A percentile compares a stretch with the other conserved stretches of the same genome.
These are phyloP conservation scores for Diprion similis DNA, from an alignment of 1,140 invertebrate genomes.

Conservation along the genomic window DNA sequence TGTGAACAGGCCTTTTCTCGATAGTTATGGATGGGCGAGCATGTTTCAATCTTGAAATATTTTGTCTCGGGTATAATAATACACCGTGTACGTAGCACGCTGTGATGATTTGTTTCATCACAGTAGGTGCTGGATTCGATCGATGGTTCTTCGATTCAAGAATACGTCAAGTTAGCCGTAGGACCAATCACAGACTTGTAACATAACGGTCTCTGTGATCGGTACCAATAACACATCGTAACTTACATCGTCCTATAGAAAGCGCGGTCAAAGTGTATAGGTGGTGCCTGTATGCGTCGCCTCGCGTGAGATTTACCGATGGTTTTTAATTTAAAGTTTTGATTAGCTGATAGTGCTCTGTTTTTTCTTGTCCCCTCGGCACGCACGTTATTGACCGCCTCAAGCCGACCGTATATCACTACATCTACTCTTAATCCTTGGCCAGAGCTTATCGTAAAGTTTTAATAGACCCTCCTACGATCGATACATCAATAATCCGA, in stretches of 20 bases:
- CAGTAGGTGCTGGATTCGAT: background rate
- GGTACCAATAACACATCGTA: background rate
- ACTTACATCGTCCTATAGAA: background rate
- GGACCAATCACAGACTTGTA: background rate
- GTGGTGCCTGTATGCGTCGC: background rate
- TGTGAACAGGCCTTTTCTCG: too few relatives aligned
- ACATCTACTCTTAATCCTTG: background rate
- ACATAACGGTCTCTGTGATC: background rate
- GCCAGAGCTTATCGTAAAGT: background rate
- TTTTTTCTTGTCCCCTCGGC: background rate
- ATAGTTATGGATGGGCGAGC: background rate
- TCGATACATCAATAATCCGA: background rate
- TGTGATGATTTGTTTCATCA: constrained; percentile 1
- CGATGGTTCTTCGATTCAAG: background rate
- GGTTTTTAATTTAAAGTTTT: background rate
- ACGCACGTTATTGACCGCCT: background rate
- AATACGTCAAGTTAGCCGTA: background rate
- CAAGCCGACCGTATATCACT: background rate
- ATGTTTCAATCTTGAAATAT: constrained; percentile 3
- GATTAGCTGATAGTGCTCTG: background rate
- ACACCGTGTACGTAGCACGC: background rate
- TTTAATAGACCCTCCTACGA: background rate
- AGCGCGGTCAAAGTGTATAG: background rate
- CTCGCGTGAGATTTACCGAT: background rate
- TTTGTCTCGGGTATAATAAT: background rate